phyloP scores from a whole-genome alignment of 92 coral and sea anemone species.

The Parazoanthus atlanticus region DNA sequence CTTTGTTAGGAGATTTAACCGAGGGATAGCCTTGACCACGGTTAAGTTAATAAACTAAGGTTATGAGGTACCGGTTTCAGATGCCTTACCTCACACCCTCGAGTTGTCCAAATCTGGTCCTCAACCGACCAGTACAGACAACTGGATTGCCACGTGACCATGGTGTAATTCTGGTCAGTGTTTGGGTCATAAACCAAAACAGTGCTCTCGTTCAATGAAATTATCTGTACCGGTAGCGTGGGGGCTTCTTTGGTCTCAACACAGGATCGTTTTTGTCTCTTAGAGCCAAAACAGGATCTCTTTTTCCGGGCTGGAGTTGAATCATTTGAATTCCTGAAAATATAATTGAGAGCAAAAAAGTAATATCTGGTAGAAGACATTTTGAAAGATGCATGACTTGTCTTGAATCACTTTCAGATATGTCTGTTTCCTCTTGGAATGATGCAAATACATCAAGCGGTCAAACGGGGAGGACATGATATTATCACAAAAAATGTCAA shows the following conservation, averaged over 20 bases:
- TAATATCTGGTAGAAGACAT: too few relatives aligned
- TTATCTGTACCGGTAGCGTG: background rate
- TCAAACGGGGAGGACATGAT: too few relatives aligned
- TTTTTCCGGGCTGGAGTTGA: constrained; percentile 44
- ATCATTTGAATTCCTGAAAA: background rate
- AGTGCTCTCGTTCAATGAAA: constrained; percentile 63
- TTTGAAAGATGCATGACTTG: too few relatives aligned
- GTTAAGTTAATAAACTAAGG: background rate
- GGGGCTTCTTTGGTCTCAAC: constrained; percentile 82
- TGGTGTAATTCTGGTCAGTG: constrained; percentile 72
- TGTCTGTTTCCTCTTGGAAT: too few relatives aligned
- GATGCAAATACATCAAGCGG: too few relatives aligned
- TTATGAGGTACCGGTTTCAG: too few relatives aligned
- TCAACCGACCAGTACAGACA: constrained; percentile 75
- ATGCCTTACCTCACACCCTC: constrained; percentile 73
- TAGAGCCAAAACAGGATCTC: constrained; percentile 68
- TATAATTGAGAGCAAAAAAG: too few relatives aligned
- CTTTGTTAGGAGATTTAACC: background rate
- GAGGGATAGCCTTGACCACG: too few relatives aligned
- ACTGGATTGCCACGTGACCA: constrained; percentile 48
- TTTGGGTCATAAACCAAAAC: constrained; percentile 65
- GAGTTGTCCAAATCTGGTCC: constrained; percentile 56
- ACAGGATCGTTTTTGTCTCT: constrained; percentile 75
- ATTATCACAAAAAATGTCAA: too few relatives aligned
- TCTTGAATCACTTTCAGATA: too few relatives aligned